phyloP scores from a whole-genome alignment of 2,113 vertebrate species.

The Grallaria varia region DNA sequence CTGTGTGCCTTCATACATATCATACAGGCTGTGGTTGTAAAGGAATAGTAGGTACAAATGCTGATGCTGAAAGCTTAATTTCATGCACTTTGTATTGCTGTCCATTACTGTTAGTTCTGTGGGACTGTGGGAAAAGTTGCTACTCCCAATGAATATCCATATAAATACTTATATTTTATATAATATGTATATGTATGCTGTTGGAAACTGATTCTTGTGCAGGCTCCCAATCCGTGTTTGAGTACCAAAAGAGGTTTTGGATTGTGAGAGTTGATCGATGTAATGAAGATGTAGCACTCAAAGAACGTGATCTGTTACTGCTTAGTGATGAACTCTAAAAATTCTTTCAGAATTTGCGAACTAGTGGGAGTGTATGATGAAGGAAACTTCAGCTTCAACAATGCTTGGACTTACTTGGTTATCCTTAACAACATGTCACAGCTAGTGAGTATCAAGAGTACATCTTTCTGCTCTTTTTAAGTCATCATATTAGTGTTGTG shows the following conservation, averaged over 20 bases:
- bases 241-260: neutral
- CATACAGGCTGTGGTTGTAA: neutral
- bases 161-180: neutral
- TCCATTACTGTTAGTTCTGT: neutral
- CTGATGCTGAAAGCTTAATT: neutral
- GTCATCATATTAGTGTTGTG: neutral
- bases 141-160: neutral
- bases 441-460: conserved; percentile 79
- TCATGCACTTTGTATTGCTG: neutral
- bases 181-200: neutral
- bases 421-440: conserved; percentile 98
- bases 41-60: neutral
- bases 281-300: neutral
- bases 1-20: neutral
- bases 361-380: conserved; percentile 89
- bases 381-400: conserved; percentile 93
- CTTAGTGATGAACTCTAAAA: neutral
- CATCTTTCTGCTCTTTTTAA: neutral
- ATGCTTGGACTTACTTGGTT: conserved; percentile 98
- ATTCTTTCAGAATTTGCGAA: conserved; percentile 86
- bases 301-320: neutral
- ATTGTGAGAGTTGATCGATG: neutral
- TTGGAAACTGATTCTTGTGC: neutral
- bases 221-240: neutral
- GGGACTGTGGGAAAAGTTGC: neutral